Conservation (phyloP, 2,888 invertebrate genomes). For the Cosmopolites sordidus region DNA sequence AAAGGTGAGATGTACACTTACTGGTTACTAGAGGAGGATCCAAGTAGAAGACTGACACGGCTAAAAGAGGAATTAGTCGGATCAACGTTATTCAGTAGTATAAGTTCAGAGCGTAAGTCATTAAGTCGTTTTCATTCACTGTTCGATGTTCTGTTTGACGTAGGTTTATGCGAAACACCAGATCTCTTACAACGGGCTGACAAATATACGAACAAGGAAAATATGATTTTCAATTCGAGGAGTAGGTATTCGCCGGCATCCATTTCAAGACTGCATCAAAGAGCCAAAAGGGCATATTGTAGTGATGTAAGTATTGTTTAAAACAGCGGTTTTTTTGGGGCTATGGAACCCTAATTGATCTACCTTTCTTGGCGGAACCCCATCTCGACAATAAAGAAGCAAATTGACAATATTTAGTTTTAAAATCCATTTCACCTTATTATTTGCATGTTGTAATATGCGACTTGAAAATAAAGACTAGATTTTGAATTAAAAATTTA, state of each 20-base stretch:
- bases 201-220: slow-evolving; percentile 35
- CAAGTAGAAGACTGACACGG: slow-evolving; percentile 45
- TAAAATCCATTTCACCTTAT: too few relatives aligned
- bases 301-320: slow-evolving; percentile 22
- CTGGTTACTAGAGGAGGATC: slow-evolving; percentile 64
- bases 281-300: slow-evolving; percentile 45
- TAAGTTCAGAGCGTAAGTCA: slow-evolving; percentile 47
- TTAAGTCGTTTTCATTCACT: too few relatives aligned
- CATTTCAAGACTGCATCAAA: slow-evolving; percentile 45
- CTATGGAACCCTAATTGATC: too few relatives aligned
- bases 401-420: too few relatives aligned
- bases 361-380: too few relatives aligned
- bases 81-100: slow-evolving; percentile 47
- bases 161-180: slow-evolving; percentile 45
- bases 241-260: slow-evolving; percentile 38
- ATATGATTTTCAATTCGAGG: slow-evolving; percentile 12
- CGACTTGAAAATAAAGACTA: too few relatives aligned
- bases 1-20: slow-evolving; percentile 73
- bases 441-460: too few relatives aligned
- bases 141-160: too few relatives aligned
- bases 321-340: too few relatives aligned
- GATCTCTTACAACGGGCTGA: slow-evolving; percentile 50
- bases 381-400: too few relatives aligned
- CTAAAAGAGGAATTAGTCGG: slow-evolving; percentile 48
- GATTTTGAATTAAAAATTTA: too few relatives aligned